phyloP scores from a whole-genome alignment of 1,140 invertebrate species.

The Uloborus diversus region DNA sequence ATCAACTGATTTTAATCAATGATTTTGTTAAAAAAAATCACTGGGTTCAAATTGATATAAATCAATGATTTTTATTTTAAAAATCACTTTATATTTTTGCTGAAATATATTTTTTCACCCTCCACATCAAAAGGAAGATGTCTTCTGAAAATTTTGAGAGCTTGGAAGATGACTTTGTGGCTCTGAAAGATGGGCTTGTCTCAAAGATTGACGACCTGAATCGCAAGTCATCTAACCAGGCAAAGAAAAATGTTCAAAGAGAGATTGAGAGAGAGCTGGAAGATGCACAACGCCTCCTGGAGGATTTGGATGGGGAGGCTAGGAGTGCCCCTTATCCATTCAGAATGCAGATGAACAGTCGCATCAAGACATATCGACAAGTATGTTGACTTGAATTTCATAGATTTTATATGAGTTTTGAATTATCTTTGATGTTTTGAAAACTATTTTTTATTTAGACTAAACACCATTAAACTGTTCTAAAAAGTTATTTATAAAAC shows the following conservation, averaged over 20 bases:
- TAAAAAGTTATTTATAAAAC: too few relatives aligned
- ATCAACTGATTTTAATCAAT: too few relatives aligned
- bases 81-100: background rate
- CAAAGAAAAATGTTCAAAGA: constrained; percentile 17
- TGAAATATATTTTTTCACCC: background rate
- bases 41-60: too few relatives aligned
- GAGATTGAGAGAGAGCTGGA: constrained; percentile 61
- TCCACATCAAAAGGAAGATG: constrained; percentile 55
- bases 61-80: too few relatives aligned
- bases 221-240: constrained; percentile 10
- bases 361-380: constrained; percentile 62
- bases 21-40: too few relatives aligned
- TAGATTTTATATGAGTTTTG: too few relatives aligned
- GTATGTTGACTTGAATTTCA: too few relatives aligned
- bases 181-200: constrained; percentile 60
- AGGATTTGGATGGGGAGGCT: constrained; percentile 65
- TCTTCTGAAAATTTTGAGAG: constrained; percentile 69
- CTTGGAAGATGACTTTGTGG: constrained; percentile 66
- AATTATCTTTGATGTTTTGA: too few relatives aligned
- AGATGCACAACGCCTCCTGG: constrained; percentile 63
- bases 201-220: constrained; percentile 59
- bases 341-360: constrained; percentile 63
- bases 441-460: too few relatives aligned
- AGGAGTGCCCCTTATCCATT: constrained; percentile 63
- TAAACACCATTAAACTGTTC: too few relatives aligned